These are phyloP conservation scores for Bombus soroeensis DNA, from an alignment of 1,140 invertebrate genomes.

Conservation along the genomic window DNA sequence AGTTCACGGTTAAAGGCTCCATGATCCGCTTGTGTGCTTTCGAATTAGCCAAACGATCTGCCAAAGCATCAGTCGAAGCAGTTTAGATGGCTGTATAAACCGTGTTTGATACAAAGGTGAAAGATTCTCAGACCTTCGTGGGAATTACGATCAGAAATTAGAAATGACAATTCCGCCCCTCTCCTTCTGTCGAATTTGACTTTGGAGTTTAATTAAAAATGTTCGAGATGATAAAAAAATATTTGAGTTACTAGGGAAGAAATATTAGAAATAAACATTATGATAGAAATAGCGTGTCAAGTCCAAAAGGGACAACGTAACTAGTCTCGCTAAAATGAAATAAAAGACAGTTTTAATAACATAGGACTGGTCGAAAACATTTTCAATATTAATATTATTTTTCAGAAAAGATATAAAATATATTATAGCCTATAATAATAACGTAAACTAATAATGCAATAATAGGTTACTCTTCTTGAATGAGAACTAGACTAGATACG, in stretches of 20 bases:
- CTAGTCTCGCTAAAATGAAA: background rate
- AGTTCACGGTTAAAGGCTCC: conserved; percentile 52
- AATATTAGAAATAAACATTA: background rate
- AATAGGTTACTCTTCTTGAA: background rate
- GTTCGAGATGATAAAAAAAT: background rate
- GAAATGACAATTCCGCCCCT: background rate
- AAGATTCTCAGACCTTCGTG: conserved; percentile 30
- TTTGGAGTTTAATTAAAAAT: background rate
- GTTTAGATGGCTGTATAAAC: conserved; percentile 59
- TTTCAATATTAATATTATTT: background rate
- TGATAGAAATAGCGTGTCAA: background rate
- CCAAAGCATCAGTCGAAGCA: conserved; percentile 47
- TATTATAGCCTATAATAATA: background rate
- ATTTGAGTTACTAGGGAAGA: background rate
- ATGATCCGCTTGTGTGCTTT: conserved; percentile 59
- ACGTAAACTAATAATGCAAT: too few relatives aligned
- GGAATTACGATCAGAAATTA: background rate
- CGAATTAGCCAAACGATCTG: conserved; percentile 62
- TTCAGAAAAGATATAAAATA: background rate
- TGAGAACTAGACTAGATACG: too few relatives aligned
- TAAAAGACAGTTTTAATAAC: background rate
- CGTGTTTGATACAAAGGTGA: conserved; percentile 46
- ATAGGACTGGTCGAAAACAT: background rate
- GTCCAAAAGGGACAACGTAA: too few relatives aligned
- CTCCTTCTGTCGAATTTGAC: background rate